phyloP scores from a whole-genome alignment of 2,113 vertebrate genomes.

The Xyrauchen texanus region DNA sequence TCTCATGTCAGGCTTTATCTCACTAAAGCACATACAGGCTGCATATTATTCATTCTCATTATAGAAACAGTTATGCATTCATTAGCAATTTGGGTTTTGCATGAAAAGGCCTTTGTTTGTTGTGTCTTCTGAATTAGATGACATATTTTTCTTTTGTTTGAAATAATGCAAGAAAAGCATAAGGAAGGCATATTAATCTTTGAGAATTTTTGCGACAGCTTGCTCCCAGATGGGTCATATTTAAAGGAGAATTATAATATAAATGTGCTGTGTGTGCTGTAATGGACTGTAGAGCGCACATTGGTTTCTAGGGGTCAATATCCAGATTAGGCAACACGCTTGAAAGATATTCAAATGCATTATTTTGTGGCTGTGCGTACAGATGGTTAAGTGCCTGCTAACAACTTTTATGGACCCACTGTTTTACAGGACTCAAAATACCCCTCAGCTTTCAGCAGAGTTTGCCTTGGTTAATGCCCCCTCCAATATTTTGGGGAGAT shows the following conservation, averaged over 20 bases:
- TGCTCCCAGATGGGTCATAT: slow-evolving; percentile 56
- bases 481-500: slow-evolving; percentile 54
- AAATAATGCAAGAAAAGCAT: no score
- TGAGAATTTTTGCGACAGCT: slow-evolving; percentile 59
- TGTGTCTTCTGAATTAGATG: background rate
- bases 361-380: no score
- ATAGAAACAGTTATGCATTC: background rate
- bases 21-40: background rate
- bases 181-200: background rate
- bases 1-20: background rate
- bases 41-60: background rate
- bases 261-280: slow-evolving; percentile 64
- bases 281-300: slow-evolving; percentile 66
- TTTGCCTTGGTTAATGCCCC: slow-evolving; percentile 53
- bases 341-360: slow-evolving; percentile 56
- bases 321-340: slow-evolving; percentile 62
- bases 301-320: slow-evolving; percentile 69
- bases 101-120: background rate
- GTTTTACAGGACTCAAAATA: slow-evolving; percentile 63
- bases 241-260: slow-evolving; percentile 64
- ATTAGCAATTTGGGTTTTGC: background rate
- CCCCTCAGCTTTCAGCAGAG: slow-evolving; percentile 57
- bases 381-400: slow-evolving; percentile 54
- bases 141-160: no score
- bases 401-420: slow-evolving; percentile 68